Percentiles rank a stretch among this genome's conserved stretches.
These are phyloP conservation scores for Dryadula phaetusa DNA, from an alignment of 2,888 invertebrate genomes.

Conservation along the genomic window DNA sequence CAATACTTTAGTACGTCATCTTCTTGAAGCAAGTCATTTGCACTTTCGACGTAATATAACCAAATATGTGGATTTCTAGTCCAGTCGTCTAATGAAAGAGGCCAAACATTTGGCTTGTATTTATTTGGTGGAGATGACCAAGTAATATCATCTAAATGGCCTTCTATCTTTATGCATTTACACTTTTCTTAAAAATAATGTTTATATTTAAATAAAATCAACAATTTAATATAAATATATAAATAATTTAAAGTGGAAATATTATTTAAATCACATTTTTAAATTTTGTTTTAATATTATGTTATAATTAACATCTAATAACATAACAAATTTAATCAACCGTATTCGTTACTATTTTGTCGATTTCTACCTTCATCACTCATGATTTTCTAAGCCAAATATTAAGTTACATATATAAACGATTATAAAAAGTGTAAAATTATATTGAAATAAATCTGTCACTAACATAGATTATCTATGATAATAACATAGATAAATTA, in stretches of 20 bases:
- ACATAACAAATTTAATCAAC: background rate
- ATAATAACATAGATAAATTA: background rate
- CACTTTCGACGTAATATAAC: constrained; percentile 67
- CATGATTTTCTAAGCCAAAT: constrained; percentile 1
- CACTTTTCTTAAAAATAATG: constrained; percentile 50
- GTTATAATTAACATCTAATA: background rate
- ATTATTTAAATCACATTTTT: too few species aligned
- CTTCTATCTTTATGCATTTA: constrained; percentile 62
- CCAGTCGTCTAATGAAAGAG: constrained; percentile 66
- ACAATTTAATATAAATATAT: background rate
- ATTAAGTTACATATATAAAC: background rate
- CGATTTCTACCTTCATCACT: constrained; percentile 1
- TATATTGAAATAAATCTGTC: too few species aligned
- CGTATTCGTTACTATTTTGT: background rate
- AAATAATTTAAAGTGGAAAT: background rate
- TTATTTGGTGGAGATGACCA: constrained; percentile 56
- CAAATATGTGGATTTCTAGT: constrained; percentile 61
- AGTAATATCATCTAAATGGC: constrained; percentile 63
- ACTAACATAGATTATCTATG: constrained; percentile 2
- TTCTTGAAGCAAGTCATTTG: constrained; percentile 59
- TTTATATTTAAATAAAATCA: too few species aligned
- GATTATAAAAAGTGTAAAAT: too few species aligned
- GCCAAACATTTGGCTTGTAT: constrained; percentile 56
- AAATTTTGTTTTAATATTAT: background rate
- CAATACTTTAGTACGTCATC: constrained; percentile 67